Evolutionary conservation across 2,888 invertebrate species (phyloP).

Genomic region (Metallyticus violacea): DNA sequence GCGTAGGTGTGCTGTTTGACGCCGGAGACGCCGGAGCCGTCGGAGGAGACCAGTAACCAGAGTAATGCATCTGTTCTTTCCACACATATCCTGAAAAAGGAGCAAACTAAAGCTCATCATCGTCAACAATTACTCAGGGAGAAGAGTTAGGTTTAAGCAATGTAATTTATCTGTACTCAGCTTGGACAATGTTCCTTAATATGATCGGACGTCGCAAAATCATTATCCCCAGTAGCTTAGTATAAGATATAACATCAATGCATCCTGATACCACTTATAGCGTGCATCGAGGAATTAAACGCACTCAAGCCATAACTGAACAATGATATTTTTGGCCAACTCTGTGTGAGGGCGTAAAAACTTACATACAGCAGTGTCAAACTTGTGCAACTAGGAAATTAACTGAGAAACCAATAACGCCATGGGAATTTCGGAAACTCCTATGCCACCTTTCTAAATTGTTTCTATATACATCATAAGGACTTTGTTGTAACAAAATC

Average conservation of each 20-base stretch:
- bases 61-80: too few species aligned
- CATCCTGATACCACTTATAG: not conserved
- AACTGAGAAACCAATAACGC: too few species aligned
- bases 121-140: too few species aligned
- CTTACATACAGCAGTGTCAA: not conserved
- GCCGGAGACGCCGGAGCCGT: too few species aligned
- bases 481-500: conserved; percentile 24
- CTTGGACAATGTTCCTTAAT: too few species aligned
- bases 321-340: not conserved
- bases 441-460: not conserved
- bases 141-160: too few species aligned
- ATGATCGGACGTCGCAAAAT: not conserved
- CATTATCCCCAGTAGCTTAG: not conserved
- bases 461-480: conserved; percentile 33
- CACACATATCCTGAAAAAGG: too few species aligned
- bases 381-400: not conserved
- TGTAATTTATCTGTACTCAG: too few species aligned
- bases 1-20: too few species aligned
- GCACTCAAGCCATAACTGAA: not conserved
- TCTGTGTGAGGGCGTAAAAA: not conserved
- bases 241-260: not conserved
- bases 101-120: too few species aligned
- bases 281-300: not conserved
- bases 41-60: too few species aligned
- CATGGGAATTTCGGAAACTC: not conserved